Base-by-base conservation (phyloP, 2,888 invertebrate species). In the Anticlea derivata region DNA sequence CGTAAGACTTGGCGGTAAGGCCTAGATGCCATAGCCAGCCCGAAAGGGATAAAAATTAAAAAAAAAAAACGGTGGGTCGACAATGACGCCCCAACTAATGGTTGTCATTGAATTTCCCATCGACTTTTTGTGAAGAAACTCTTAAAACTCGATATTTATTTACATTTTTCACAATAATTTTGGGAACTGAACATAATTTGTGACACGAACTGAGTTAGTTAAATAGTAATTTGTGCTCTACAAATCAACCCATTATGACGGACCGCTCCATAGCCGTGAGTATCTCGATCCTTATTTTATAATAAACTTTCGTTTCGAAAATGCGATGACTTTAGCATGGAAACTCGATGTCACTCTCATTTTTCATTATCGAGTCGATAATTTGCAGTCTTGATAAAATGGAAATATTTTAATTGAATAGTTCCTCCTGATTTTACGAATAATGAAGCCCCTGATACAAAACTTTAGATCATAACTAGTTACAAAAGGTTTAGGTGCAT, bases 221-320 rank as follows among this genome's bases (percentile, higher is more conserved):
- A 6, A 30, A 6, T 10, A 10, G 34, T 34, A 7, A 33, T 20
- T 11, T 31, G 13, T 49, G 22, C 34, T 4, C 7, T 37, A 39
- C 0, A 29, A 7, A 30, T 8, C 8, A 1, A 50, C 37, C 29
- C 31, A 69, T 55, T 45, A 87, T 87, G 86, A 67, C 80, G 45
- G 87, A 87, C 49, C 79, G 86, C 65, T 69, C 80, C 12, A 86
- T 86, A 65, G 83, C 87, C 57, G 87, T 87, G 71, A 79, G 86
- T 78, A 57, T 50, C 40, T 37, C 48, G 43, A 38, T 24, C 51
- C 50, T 31, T 46, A 43, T 30, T 54, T 52, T 27, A 2, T 8
- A 4, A 13, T 13, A 12, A 37, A 44, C 37, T 55, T 58, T 59
- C 37, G 40, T 51, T 60, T 55, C 56, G 43, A 30, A 44, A 46